These are phyloP conservation scores for Thereva unica DNA, from an alignment of 2,888 invertebrate genomes.

Conservation along the genomic window DNA sequence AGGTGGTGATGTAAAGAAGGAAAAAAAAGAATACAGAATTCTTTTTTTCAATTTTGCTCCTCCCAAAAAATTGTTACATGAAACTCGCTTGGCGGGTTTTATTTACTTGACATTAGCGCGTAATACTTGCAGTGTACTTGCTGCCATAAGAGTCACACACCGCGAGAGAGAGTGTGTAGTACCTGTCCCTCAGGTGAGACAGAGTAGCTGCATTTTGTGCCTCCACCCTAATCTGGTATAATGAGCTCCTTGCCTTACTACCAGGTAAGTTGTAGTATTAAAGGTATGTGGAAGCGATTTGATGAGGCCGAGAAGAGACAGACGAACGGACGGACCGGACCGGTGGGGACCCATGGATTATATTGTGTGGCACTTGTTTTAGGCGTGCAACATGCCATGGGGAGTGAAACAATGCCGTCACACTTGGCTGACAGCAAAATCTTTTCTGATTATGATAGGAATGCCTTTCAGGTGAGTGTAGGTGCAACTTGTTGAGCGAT, in stretches of 20 bases:
- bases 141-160: too few relatives aligned
- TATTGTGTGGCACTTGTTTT: constrained; percentile 18
- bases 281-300: constrained; percentile 1
- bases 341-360: neutral
- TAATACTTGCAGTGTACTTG: constrained; percentile 8
- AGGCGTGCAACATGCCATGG: constrained; percentile 23
- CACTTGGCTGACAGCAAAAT: constrained; percentile 27
- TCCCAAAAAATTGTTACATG: constrained; percentile 37
- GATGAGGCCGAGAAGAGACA: too few relatives aligned
- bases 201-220: constrained; percentile 23
- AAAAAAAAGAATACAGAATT: constrained; percentile 19
- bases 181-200: constrained; percentile 30
- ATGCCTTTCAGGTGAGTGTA: neutral
- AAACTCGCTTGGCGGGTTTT: constrained; percentile 33
- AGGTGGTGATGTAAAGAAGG: constrained; percentile 29
- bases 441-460: constrained; percentile 4
- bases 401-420: constrained; percentile 30
- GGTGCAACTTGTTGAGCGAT: neutral
- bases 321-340: neutral
- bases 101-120: constrained; percentile 35
- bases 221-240: constrained; percentile 34
- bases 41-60: constrained; percentile 28
- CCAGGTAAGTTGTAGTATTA: constrained; percentile 10
- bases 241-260: constrained; percentile 8
- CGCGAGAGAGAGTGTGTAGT: neutral